Conservation (phyloP, 2,888 invertebrate genomes). For the Leptinotarsa juncta region DNA sequence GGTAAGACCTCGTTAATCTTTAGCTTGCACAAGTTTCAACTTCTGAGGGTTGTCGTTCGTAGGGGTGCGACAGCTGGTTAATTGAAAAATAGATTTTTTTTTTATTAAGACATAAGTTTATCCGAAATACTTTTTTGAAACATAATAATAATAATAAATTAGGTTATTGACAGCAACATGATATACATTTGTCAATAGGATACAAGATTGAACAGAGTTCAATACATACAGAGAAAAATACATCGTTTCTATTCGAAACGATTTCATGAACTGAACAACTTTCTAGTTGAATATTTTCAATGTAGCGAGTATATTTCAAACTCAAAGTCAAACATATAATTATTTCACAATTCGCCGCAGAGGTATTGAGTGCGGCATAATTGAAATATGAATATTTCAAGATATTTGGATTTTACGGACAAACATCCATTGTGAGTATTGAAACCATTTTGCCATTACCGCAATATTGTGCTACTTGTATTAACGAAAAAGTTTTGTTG, state of each 20-base stretch:
- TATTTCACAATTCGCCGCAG: background rate
- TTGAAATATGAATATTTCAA: conserved; percentile 26
- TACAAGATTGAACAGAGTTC: too few relatives aligned
- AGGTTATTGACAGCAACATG: too few relatives aligned
- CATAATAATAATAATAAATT: too few relatives aligned
- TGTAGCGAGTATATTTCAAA: background rate
- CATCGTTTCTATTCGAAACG: background rate
- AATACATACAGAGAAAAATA: too few relatives aligned
- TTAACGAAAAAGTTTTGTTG: background rate
- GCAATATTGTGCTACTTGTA: background rate
- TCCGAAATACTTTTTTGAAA: background rate
- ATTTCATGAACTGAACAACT: background rate
- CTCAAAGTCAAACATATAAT: conserved; percentile 5
- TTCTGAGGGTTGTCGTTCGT: too few relatives aligned
- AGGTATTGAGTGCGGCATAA: conserved; percentile 5
- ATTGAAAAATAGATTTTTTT: too few relatives aligned
- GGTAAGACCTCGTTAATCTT: too few relatives aligned
- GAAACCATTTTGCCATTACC: background rate
- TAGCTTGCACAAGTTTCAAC: too few relatives aligned
- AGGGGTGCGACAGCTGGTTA: too few relatives aligned
- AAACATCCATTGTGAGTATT: conserved; percentile 5
- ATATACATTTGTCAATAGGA: too few relatives aligned
- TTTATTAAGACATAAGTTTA: too few relatives aligned
- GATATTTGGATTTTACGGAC: background rate
- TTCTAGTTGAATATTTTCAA: background rate